Evolutionary conservation across 2,888 invertebrate genomes (phyloP), one percentile per base, ranked within the genome.

Genomic region (Caenorhabditis macrosperma): DNA sequence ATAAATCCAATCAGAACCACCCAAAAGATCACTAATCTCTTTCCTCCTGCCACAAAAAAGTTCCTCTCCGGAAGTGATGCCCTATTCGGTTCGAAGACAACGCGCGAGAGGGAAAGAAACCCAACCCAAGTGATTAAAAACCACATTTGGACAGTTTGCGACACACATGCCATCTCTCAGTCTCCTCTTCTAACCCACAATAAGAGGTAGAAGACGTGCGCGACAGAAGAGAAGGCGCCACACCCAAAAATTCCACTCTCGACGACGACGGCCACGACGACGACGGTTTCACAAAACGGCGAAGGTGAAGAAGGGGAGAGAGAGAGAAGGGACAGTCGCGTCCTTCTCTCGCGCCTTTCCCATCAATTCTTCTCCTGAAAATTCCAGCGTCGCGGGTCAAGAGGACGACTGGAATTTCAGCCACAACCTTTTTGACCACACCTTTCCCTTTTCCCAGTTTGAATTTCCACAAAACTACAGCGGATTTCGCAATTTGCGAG

Each of bases 181-280:
- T 22, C 12, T 20, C 30, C 54, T 33, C 4, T 6, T 20, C 46
- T 46, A 46, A 46, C 46, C 55, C 22, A 59, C 22, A 26, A 20
- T n/a, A 59, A 41, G 41, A 41, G 15, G 57, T 15, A 59, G 57
- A 41, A 38, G 41, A 59, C 38, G 57, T 38, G 20, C 30, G 30
- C n/a, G 33, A 9, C 15, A 26, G 26, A 52, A 24, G 28, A 10
- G 9, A 9, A 52, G 52, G 28, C 17, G 48, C 66, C 66, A 66
- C 66, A 66, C 66, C 66, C 66, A 66, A 66, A 66, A 66, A 66
- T 66, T 66, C 66, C 66, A 22, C 46, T 46, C 46, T 38, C 38
- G 38, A 38, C 38, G 38, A 33, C 5, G 10, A 33, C 33, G 33
- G 33, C 6, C 33, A 28, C 38, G 38, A 38, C 38, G 38, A 33